Percentiles rank a stretch among this genome's conserved stretches.
phyloP scores from a whole-genome alignment of 2,797 vertebrate genomes.

The Acipenser transmontanus region DNA sequence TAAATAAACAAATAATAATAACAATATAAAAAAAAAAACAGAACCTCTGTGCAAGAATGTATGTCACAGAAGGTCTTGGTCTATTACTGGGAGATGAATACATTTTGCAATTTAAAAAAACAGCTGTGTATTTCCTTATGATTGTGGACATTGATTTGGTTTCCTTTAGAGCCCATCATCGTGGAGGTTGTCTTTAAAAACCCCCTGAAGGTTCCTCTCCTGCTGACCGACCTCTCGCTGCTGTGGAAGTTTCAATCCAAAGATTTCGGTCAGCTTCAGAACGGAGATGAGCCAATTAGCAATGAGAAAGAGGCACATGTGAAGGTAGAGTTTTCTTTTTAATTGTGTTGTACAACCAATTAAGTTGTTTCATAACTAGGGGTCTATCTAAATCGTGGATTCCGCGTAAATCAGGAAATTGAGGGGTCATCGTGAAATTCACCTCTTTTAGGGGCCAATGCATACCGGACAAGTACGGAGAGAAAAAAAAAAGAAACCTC shows the following conservation, averaged over 20 bases:
- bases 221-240: slow-evolving; percentile 78
- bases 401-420: no score
- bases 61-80: no score
- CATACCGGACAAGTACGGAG: no score
- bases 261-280: slow-evolving; percentile 45
- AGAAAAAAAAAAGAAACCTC: no score
- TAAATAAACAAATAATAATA: no score
- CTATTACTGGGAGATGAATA: no score
- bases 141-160: no score
- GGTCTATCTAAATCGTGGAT: neutral
- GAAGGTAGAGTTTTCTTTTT: slow-evolving; percentile 26
- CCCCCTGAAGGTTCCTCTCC: slow-evolving; percentile 83
- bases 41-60: no score
- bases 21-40: no score
- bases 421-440: no score
- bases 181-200: slow-evolving; percentile 91
- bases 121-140: neutral
- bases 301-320: slow-evolving; percentile 53
- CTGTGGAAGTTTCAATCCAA: slow-evolving; percentile 85
- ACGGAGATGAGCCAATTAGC: slow-evolving; percentile 59
- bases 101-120: neutral
- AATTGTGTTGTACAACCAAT: neutral
- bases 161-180: slow-evolving; percentile 76
- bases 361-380: neutral
- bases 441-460: no score